Conservation (phyloP, 1,140 invertebrate species). For the Chelonus insularis region DNA sequence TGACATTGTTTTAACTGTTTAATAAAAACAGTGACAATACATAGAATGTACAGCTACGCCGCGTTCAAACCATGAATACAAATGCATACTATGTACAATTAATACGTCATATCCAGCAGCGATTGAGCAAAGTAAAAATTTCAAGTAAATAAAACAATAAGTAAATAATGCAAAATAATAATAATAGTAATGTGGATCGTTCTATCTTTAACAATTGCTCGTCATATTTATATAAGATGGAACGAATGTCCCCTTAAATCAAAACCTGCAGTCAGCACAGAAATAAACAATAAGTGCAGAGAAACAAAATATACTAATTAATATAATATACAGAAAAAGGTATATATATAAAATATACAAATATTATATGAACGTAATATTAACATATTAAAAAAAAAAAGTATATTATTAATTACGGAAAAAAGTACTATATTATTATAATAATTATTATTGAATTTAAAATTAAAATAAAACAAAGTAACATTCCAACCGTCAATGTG, state of each 20-base stretch:
- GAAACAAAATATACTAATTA: constrained; percentile 54
- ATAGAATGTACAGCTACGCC: constrained; percentile 17
- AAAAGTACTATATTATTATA: constrained; percentile 55
- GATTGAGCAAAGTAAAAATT: constrained; percentile 26
- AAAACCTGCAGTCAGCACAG: constrained; percentile 59
- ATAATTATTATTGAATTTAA: constrained; percentile 47
- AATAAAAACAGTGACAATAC: neutral
- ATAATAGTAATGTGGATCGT: constrained; percentile 31
- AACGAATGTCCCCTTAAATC: constrained; percentile 52
- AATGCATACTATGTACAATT: constrained; percentile 32
- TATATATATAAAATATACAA: constrained; percentile 43
- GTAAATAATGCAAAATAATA: too few species aligned
- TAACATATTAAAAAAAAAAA: constrained; percentile 38
- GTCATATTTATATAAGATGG: constrained; percentile 32
- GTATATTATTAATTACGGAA: constrained; percentile 56
- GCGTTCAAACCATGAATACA: constrained; percentile 30
- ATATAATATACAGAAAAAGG: constrained; percentile 47
- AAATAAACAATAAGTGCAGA: constrained; percentile 53
- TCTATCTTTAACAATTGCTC: constrained; percentile 18
- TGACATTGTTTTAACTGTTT: neutral
- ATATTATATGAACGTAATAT: constrained; percentile 47
- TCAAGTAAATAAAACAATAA: constrained; percentile 28
- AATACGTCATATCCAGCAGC: constrained; percentile 31
- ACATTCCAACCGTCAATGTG: constrained; percentile 62
- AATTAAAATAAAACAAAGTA: constrained; percentile 54